phyloP scores from a whole-genome alignment of 2,113 vertebrate species.

The Rissa tridactyla region DNA sequence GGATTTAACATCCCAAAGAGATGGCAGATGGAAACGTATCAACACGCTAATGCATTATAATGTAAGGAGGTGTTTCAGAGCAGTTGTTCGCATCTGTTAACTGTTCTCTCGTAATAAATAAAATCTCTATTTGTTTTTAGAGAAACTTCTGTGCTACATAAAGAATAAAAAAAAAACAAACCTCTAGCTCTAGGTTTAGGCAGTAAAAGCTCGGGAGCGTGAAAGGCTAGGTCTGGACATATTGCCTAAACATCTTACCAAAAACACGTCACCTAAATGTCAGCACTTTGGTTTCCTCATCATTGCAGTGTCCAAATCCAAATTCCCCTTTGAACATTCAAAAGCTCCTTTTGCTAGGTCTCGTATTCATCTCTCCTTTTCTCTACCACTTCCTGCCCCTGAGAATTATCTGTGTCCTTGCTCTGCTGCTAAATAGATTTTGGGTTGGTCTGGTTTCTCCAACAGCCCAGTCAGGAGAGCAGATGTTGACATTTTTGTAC shows the following conservation, averaged over 20 bases:
- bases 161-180: background rate
- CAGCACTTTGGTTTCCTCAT: background rate
- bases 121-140: background rate
- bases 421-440: slow-evolving; percentile 7
- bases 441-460: background rate
- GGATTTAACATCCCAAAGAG: slow-evolving; percentile 94
- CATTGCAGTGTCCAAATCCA: background rate
- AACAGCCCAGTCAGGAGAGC: background rate
- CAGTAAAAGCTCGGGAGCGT: background rate
- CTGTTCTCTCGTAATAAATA: background rate
- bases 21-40: slow-evolving; percentile 93
- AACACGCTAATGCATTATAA: slow-evolving; percentile 98
- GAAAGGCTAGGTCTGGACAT: background rate
- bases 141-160: background rate
- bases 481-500: background rate
- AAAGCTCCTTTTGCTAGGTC: background rate
- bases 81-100: background rate
- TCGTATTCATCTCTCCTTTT: background rate
- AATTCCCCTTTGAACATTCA: background rate
- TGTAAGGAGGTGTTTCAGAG: slow-evolving; percentile 76
- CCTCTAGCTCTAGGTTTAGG: background rate
- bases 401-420: background rate
- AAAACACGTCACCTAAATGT: background rate
- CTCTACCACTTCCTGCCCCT: background rate
- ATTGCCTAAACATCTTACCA: background rate